Evolutionary conservation across 2,888 invertebrate genomes (phyloP).

Genomic region (Lochmaea capreae): DNA sequence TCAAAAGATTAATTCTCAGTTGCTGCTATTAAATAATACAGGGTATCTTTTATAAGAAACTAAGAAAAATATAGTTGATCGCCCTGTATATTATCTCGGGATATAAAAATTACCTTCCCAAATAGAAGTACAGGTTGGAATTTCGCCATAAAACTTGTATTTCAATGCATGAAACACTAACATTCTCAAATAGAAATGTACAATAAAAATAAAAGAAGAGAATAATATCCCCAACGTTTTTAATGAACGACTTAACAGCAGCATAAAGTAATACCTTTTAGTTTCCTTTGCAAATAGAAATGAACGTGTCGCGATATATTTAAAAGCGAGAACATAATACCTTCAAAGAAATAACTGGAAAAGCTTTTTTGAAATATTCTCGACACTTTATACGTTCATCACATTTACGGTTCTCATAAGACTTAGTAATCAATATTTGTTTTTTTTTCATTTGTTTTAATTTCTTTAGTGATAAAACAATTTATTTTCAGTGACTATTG

Average conservation of each 20-base stretch:
- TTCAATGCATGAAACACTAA: neutral
- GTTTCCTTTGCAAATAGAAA: neutral
- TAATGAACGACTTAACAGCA: constrained; percentile 4
- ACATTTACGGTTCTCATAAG: neutral
- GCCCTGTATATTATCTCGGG: too few species aligned
- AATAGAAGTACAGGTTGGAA: neutral
- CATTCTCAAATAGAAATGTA: neutral
- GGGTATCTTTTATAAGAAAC: too few species aligned
- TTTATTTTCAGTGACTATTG: neutral
- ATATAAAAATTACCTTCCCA: neutral
- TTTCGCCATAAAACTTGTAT: neutral
- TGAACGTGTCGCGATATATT: constrained; percentile 1
- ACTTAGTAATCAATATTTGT: neutral
- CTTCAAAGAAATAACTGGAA: neutral
- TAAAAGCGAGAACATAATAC: neutral
- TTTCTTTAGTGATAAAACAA: too few species aligned
- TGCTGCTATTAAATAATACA: too few species aligned
- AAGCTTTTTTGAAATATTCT: constrained; percentile 2
- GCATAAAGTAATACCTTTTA: neutral
- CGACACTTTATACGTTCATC: neutral
- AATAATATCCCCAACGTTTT: neutral
- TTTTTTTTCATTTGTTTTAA: neutral
- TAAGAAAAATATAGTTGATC: too few species aligned
- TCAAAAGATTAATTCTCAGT: too few species aligned
- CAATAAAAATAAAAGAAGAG: neutral